These are phyloP conservation scores for Myocastor coypus DNA, from an alignment of 2,113 vertebrate genomes.

Conservation along the genomic window DNA sequence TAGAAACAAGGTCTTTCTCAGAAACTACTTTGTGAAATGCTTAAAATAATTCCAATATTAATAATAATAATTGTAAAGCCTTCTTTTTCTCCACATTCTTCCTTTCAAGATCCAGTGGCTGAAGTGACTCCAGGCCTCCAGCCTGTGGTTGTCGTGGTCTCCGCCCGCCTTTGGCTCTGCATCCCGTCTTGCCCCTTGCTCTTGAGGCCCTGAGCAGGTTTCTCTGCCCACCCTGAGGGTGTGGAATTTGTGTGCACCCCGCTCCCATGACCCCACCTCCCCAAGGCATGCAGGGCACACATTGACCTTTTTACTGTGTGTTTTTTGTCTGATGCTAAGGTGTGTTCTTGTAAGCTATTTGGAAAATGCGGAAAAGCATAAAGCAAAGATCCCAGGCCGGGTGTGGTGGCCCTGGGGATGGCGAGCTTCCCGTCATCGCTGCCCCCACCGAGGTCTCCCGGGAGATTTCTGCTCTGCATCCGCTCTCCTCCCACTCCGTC, in stretches of 20 bases:
- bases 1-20: conserved; percentile 68
- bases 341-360: conserved; percentile 56
- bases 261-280: background rate
- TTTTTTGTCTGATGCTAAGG: conserved; percentile 15
- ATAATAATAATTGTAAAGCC: background rate
- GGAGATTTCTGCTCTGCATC: background rate
- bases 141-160: no score
- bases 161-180: background rate
- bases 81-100: conserved; percentile 25
- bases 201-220: background rate
- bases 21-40: conserved; percentile 56
- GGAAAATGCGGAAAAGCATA: conserved; percentile 50
- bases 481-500: background rate
- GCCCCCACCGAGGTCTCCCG: no score
- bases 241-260: rapidly evolving
- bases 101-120: background rate
- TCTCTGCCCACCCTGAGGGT: background rate
- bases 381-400: background rate
- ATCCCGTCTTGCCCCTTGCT: background rate
- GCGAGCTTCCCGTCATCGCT: background rate
- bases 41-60: background rate
- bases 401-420: background rate
- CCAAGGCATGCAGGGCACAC: background rate
- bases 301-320: conserved; percentile 1
- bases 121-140: background rate